Evolutionary conservation across 2,113 vertebrate genomes (phyloP), one percentile per base, ranked within the genome.

Genomic region (Amphiprion percula): DNA sequence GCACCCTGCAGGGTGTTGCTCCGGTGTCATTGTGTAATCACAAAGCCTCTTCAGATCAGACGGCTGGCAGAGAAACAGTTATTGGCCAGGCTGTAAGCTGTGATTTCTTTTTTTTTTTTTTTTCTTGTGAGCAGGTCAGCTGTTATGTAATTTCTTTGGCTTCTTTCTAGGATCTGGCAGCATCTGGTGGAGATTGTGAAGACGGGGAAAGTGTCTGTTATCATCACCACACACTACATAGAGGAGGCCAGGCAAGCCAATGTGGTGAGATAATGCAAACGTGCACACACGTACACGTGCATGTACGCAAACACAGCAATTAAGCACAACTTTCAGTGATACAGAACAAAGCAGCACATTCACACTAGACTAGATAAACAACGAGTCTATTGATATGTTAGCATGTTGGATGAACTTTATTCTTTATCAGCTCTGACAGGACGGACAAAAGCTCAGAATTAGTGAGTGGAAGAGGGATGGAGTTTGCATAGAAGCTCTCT

Each of bases 151-250:
- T 69, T 2, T 12, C 7, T 44, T 60, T 56, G 49, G 8, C 79
- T 83, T 60, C 37, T 56, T 14, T 14, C 24, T 23, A 95, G 94
- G 82, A 96, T 96, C 64, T 96, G 95, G 95, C 94, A 95, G 79
- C 95, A 96, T 82, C 93, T 96, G 67, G 93, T 94, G 69, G 94
- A 96, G 71, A 95, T 96, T 7, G 95, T 96, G 60, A 95, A 90
- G 84, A 93, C 88, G 16, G 93, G 92, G 30, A 90, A 93, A 70
- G 94, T 95, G 16, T 96, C 95, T 0, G 93, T 96, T 79, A 94
- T 96, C 79, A 94, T 96, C 91, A 96, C 95, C 30, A 96, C 95
- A 0, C 95, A 95, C 82, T 96, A 96, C 87, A 95, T 95, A 37
- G 95, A 96, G 80, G 95, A 96, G 72, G 95, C 95, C 87, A 78